Evolutionary conservation across 2,797 vertebrate genomes (phyloP).

Genomic region (Acipenser oxyrinchus): DNA sequence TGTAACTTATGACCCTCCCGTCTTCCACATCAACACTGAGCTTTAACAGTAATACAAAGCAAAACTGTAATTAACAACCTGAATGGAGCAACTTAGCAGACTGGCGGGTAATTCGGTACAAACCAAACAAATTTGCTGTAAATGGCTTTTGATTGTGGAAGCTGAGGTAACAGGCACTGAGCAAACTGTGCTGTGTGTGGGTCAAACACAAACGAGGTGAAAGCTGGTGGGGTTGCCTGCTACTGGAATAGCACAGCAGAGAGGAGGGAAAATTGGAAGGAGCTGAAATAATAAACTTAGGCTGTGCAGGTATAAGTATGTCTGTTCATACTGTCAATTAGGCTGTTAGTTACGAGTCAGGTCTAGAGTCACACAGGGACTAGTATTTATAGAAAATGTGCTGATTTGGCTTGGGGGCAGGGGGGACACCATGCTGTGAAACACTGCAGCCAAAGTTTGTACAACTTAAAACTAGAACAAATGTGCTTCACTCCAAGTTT

Average conservation of each 20-base stretch:
- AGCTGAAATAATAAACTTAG: no score
- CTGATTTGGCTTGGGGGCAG: no score
- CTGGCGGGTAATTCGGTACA: slow-evolving; percentile 28
- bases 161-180: slow-evolving; percentile 19
- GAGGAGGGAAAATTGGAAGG: neutral
- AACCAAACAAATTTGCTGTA: slow-evolving; percentile 41
- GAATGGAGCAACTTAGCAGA: slow-evolving; percentile 37
- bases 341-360: no score
- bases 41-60: slow-evolving; percentile 38
- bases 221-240: neutral
- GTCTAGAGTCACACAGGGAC: no score
- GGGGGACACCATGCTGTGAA: no score
- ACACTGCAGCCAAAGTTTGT: no score
- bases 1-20: slow-evolving; percentile 23
- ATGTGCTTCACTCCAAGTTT: no score
- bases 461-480: no score
- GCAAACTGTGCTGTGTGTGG: neutral
- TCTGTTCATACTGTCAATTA: no score
- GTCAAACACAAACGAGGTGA: neutral
- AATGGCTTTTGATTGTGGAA: slow-evolving; percentile 33
- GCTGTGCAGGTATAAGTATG: no score
- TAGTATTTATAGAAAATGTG: no score
- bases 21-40: slow-evolving; percentile 36
- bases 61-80: slow-evolving; percentile 36
- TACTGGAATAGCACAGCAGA: neutral